These are phyloP conservation scores for Pelecanus crispus DNA, from an alignment of 2,113 vertebrate genomes.

Conservation along the genomic window DNA sequence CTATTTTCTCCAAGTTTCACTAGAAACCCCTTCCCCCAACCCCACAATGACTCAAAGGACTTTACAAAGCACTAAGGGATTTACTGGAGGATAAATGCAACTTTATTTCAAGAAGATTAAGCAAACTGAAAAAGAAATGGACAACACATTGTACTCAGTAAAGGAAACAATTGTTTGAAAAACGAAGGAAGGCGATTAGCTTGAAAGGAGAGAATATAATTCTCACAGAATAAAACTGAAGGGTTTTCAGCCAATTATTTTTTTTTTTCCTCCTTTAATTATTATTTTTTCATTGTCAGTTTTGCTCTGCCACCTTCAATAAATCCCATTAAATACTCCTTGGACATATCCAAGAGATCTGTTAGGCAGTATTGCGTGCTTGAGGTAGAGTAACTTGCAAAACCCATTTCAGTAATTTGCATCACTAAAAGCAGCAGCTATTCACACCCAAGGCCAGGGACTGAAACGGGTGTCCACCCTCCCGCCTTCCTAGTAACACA, in stretches of 20 bases:
- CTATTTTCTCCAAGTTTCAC: not conserved
- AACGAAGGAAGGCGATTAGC: not conserved
- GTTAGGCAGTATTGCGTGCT: not conserved
- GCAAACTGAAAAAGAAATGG: not conserved
- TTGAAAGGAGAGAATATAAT: not conserved
- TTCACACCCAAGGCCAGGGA: not conserved
- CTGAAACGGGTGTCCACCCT: not conserved
- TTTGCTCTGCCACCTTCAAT: not conserved
- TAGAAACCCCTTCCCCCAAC: not conserved
- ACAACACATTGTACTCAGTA: not conserved
- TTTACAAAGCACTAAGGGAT: constrained; percentile 21
- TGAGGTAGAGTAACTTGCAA: not conserved
- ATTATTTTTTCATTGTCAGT: not conserved
- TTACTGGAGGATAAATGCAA: constrained; percentile 21
- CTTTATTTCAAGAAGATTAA: constrained; percentile 28
- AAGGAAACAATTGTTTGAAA: not conserved
- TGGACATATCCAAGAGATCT: not conserved
- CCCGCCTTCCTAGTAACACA: not conserved
- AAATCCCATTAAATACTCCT: not conserved
- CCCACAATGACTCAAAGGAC: not conserved
- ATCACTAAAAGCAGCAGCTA: not conserved
- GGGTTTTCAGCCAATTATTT: not conserved
- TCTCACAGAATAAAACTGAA: not conserved
- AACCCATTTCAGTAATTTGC: not conserved
- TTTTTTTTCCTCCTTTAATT: not conserved